Evolutionary conservation across 2,797 vertebrate genomes (phyloP).

Genomic region (Cichlasoma orientale): DNA sequence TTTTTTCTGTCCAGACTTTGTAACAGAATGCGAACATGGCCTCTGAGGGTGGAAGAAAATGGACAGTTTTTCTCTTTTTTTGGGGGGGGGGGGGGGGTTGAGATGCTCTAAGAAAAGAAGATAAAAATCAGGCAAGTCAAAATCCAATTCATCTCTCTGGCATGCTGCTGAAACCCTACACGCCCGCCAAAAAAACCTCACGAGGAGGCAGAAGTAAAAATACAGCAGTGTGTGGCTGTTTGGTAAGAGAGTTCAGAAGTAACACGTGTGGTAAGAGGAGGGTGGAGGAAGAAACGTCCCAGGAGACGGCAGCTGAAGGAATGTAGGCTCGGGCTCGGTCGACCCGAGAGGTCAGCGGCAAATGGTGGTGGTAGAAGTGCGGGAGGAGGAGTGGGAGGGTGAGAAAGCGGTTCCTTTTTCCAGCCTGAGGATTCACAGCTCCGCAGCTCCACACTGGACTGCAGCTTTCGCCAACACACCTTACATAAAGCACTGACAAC

Average conservation of each 20-base stretch:
- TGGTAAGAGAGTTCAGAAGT: conserved; percentile 19
- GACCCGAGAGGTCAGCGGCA: conserved; percentile 52
- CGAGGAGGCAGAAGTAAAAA: neutral
- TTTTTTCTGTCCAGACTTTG: neutral
- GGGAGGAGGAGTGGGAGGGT: conserved; percentile 66
- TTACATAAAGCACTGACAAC: conserved; percentile 63
- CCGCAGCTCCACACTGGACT: conserved; percentile 25
- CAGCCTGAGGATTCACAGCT: conserved; percentile 48
- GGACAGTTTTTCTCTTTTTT: neutral
- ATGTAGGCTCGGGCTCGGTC: conserved; percentile 51
- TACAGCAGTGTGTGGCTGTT: conserved; percentile 21
- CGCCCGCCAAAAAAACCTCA: conserved; percentile 5
- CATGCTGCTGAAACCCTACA: neutral
- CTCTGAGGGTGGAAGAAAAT: neutral
- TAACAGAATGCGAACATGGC: neutral
- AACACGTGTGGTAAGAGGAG: conserved; percentile 37
- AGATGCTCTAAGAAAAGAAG: rapidly evolving
- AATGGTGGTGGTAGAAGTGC: conserved; percentile 44
- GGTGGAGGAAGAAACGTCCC: conserved; percentile 37
- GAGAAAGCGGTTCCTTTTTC: conserved; percentile 51
- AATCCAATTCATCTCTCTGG: neutral
- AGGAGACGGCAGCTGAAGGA: conserved; percentile 29
- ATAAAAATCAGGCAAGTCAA: neutral
- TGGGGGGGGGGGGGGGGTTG: neutral
- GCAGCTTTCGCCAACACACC: conserved; percentile 58